phyloP scores from a whole-genome alignment of 2,888 invertebrate species.

The Stratiomys singularior region DNA sequence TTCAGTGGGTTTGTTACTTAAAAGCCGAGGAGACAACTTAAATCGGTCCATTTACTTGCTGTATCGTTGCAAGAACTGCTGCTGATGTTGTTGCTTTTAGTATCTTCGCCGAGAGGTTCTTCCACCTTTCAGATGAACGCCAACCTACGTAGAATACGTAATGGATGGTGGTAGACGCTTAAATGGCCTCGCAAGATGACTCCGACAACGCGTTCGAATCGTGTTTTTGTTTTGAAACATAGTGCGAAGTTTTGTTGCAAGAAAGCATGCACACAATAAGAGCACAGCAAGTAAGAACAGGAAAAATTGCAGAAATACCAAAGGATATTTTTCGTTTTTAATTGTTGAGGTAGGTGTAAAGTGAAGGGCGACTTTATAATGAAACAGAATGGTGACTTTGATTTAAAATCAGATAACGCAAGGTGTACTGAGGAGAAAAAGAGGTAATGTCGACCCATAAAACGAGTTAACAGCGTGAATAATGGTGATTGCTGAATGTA shows the following conservation, averaged over 20 bases:
- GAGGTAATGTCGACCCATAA: neutral
- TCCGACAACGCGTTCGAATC: neutral
- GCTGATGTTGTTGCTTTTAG: neutral
- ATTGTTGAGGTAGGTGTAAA: constrained; percentile 39
- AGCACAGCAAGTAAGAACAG: neutral
- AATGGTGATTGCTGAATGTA: neutral
- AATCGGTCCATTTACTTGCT: constrained; percentile 41
- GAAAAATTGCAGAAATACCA: neutral
- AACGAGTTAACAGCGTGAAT: constrained; percentile 23
- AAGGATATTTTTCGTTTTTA: constrained; percentile 1
- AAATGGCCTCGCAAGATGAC: constrained; percentile 31
- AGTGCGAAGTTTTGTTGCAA: too few species aligned
- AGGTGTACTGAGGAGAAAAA: neutral
- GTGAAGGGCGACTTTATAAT: constrained; percentile 35
- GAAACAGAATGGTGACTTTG: constrained; percentile 4
- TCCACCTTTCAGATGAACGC: neutral
- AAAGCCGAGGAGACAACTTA: constrained; percentile 38
- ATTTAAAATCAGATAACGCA: neutral
- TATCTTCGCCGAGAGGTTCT: neutral
- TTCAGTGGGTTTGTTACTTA: constrained; percentile 27
- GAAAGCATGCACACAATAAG: neutral
- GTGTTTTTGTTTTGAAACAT: neutral
- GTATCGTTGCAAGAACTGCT: neutral
- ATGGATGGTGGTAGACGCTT: constrained; percentile 17
- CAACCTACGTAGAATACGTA: too few species aligned